These are phyloP conservation scores for Lepidostoma basale DNA, from an alignment of 1,140 invertebrate genomes.

Conservation along the genomic window DNA sequence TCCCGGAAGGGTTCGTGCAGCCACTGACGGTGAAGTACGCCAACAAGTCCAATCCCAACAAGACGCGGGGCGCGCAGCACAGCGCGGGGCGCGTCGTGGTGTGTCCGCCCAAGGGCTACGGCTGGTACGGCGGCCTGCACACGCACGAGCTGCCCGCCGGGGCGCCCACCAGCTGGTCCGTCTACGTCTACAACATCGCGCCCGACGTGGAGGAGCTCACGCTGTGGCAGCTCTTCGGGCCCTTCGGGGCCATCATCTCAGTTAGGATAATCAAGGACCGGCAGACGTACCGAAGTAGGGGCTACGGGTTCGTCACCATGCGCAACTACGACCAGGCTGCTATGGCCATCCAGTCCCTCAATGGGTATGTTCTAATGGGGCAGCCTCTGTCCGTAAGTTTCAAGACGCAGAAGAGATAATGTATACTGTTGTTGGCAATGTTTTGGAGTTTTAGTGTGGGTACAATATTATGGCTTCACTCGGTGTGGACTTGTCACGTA, in stretches of 20 bases:
- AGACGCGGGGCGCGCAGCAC: slow-evolving; percentile 31
- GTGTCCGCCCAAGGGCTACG: slow-evolving; percentile 30
- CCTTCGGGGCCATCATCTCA: slow-evolving; percentile 97
- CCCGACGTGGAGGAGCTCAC: slow-evolving; percentile 98
- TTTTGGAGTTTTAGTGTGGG: slow-evolving; percentile 22
- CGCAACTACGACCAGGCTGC: slow-evolving; percentile 98
- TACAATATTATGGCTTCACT: slow-evolving; percentile 30
- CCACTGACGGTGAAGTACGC: slow-evolving; percentile 63
- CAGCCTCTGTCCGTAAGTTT: slow-evolving; percentile 98
- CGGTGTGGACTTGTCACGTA: slow-evolving; percentile 25
- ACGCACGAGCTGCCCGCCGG: slow-evolving; percentile 61
- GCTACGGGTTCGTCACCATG: slow-evolving; percentile 99
- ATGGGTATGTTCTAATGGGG: slow-evolving; percentile 96
- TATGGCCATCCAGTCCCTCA: slow-evolving; percentile 95
- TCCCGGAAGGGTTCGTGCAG: slow-evolving; percentile 59
- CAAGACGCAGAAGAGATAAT: slow-evolving; percentile 85
- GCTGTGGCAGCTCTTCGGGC: slow-evolving; percentile 98
- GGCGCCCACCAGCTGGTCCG: slow-evolving; percentile 83
- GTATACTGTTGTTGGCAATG: slow-evolving; percentile 33
- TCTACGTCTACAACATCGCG: slow-evolving; percentile 98
- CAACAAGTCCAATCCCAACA: slow-evolving; percentile 61
- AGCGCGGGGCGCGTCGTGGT: slow-evolving; percentile 5
- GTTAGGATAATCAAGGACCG: slow-evolving; percentile 98
- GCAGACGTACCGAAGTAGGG: slow-evolving; percentile 98
- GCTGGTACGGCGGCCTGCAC: slow-evolving; percentile 60